Percentiles rank a stretch among this genome's conserved stretches.
phyloP scores from a whole-genome alignment of 2,888 invertebrate species.

The Spialia ferax region DNA sequence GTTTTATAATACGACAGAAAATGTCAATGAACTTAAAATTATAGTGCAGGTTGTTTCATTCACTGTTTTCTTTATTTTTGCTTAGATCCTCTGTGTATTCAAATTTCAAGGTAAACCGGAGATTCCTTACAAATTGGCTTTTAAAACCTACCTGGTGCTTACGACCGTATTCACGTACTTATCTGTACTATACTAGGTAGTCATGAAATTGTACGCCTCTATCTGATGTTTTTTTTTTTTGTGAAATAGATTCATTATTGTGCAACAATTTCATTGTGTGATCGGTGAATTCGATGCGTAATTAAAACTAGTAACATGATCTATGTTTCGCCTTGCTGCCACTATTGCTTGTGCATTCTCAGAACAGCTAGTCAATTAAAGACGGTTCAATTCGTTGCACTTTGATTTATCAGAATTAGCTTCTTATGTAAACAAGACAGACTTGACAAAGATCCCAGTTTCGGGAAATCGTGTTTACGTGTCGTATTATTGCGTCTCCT shows the following conservation, averaged over 20 bases:
- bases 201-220: not conserved
- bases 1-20: constrained; percentile 24
- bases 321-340: constrained; percentile 14
- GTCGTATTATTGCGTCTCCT: not conserved
- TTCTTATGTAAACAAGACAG: constrained; percentile 22
- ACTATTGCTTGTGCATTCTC: constrained; percentile 27
- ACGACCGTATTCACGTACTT: not conserved
- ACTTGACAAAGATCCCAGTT: constrained; percentile 22
- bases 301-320: constrained; percentile 35
- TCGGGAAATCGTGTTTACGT: too few species aligned
- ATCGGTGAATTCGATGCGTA: constrained; percentile 31
- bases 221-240: not conserved
- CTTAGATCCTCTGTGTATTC: constrained; percentile 21
- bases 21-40: constrained; percentile 30
- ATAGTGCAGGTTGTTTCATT: constrained; percentile 26
- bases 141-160: constrained; percentile 57
- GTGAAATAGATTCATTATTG: not conserved
- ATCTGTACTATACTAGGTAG: too few species aligned
- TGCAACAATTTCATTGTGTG: constrained; percentile 14
- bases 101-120: constrained; percentile 58
- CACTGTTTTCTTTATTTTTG: constrained; percentile 22
- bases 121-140: constrained; percentile 67
- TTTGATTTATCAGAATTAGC: constrained; percentile 35
- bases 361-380: constrained; percentile 36
- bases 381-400: constrained; percentile 31